Base-by-base conservation (phyloP, 2,888 invertebrate genomes). In the Gari tellinella region DNA sequence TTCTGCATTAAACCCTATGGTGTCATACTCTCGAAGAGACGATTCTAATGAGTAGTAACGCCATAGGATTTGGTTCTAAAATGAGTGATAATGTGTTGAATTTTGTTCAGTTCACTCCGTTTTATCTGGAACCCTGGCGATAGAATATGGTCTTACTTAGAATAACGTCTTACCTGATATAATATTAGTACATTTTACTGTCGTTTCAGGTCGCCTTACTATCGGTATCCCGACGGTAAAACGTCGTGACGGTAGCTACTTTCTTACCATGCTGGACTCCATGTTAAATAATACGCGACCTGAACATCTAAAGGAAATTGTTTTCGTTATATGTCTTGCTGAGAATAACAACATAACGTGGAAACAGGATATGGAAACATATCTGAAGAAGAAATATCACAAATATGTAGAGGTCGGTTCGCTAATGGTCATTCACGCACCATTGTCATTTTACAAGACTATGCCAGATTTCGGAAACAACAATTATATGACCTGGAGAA, bases 211-310 rank as follows among this genome's bases (percentile, higher is more conserved):
- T 46, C 90, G 88, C 56, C 78, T 92, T 7, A 90, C 92, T 0
- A 91, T 93, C n/a, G 92, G 92, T 3, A 91, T 92, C 37, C 90
- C 92, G 4, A 90, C 91, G 4, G 89, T 92, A 15, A 85, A 87
- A 60, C 84, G 92, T 23, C 82, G 86, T 19, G 90, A 90, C 19
- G 86, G 79, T 37, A 86, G 87, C 61, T 93, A 93, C 77, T 82
- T 92, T 25, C 65, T 86, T 17, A 67, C 86, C 62, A 93, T 92
- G 12, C 72, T 93, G n/a, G 68, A 84, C 40, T 91, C 92, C 10
- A 79, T 92, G 48, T 78, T 92, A 10, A 82, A 88, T 37, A 85
- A 88, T 65, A 90, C 91, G 5, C 78, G 86, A 5, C 72, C 68
- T 0, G 77, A 81, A 14, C 91, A 92, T 48, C 74, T 88, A 23